Percentiles rank a stretch among this genome's conserved stretches.
Evolutionary conservation across 1,140 invertebrate species (phyloP).

Genomic region (Trichogramma pretiosum): DNA sequence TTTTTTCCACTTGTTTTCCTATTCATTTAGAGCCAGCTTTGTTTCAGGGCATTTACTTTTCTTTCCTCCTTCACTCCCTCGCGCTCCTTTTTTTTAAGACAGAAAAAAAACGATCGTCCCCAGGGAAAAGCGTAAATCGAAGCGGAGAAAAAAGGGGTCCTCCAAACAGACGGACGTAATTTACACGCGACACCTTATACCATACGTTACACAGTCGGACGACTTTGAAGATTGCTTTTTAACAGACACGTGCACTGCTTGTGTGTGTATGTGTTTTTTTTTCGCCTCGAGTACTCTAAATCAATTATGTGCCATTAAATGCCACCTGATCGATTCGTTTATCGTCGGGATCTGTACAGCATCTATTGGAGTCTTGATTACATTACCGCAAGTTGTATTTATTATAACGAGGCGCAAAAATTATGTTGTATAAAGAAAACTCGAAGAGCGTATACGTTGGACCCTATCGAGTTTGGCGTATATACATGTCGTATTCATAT

Average conservation of each 20-base stretch:
- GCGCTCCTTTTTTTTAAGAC: background rate
- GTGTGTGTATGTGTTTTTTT: background rate
- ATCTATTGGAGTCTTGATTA: too few species aligned
- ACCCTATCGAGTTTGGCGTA: too few species aligned
- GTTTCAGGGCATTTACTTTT: too few species aligned
- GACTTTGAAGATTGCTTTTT: constrained; percentile 25
- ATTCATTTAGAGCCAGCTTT: too few species aligned
- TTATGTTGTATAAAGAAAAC: too few species aligned
- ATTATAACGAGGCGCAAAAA: too few species aligned
- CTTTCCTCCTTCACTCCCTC: background rate
- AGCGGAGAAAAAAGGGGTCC: constrained; percentile 18
- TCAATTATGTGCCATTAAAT: constrained; percentile 1
- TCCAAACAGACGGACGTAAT: constrained; percentile 19
- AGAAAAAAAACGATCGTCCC: constrained; percentile 23
- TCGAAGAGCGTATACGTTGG: too few species aligned
- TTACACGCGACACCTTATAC: constrained; percentile 21
- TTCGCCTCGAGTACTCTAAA: background rate
- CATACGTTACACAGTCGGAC: constrained; percentile 19
- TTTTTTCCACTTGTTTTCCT: too few species aligned
- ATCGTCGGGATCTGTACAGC: too few species aligned
- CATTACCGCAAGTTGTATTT: too few species aligned
- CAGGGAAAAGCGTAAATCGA: constrained; percentile 23
- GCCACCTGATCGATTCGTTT: too few species aligned
- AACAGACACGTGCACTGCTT: background rate
- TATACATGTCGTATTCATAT: too few species aligned